Evolutionary conservation across 1,140 invertebrate genomes (phyloP).

Genomic region (Trissolcus basalis): DNA sequence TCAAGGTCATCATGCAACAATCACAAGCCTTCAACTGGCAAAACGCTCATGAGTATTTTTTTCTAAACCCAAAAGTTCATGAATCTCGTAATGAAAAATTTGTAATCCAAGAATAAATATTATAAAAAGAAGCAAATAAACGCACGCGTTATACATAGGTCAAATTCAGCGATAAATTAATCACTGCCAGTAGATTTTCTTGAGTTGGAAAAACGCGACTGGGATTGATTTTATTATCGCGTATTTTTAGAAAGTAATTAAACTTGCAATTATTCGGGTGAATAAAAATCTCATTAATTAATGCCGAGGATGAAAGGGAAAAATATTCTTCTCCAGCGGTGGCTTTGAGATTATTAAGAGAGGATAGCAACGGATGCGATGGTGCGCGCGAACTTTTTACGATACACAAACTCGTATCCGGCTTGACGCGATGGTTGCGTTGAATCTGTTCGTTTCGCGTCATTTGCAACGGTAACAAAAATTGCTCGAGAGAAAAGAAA

Average conservation of each 20-base stretch:
- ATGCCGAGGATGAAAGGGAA: neutral
- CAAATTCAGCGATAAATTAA: no score
- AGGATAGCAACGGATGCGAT: neutral
- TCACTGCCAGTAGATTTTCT: no score
- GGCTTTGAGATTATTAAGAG: neutral
- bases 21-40: slow-evolving; percentile 41
- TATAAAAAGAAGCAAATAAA: no score
- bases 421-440: neutral
- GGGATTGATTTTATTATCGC: no score
- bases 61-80: no score
- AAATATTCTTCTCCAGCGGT: neutral
- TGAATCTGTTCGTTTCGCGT: slow-evolving; percentile 4
- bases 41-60: slow-evolving; percentile 11
- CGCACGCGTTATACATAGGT: no score
- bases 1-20: slow-evolving; percentile 60
- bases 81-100: no score
- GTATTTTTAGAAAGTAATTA: neutral
- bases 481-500: neutral
- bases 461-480: slow-evolving; percentile 4
- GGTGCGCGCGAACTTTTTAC: neutral
- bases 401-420: neutral
- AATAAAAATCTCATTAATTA: slow-evolving; percentile 4
- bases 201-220: no score
- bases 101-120: no score
- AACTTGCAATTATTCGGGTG: neutral